These are phyloP conservation scores for Microctenopoma steveboyesi DNA, from an alignment of 2,797 vertebrate genomes.

Conservation along the genomic window DNA sequence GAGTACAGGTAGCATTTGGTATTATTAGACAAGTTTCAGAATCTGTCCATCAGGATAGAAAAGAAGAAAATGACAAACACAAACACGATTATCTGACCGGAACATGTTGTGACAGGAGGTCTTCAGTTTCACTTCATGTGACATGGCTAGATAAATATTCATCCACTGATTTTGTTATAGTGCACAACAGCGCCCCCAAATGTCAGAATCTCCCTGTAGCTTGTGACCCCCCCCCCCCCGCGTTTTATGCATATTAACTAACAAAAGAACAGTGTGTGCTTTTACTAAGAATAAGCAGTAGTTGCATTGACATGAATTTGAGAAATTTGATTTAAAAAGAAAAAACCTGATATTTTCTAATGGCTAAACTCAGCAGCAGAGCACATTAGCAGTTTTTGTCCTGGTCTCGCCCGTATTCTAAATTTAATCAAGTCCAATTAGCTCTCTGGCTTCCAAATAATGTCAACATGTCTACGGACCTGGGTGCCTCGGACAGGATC, in stretches of 20 bases:
- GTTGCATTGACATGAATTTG: not conserved
- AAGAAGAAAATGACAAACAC: slow-evolving; percentile 80
- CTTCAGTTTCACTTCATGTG: slow-evolving; percentile 42
- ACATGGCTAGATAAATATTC: slow-evolving; percentile 52
- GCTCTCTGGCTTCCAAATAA: too few relatives aligned
- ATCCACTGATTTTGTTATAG: slow-evolving; percentile 13
- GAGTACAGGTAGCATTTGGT: slow-evolving; percentile 67
- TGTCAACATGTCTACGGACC: too few relatives aligned
- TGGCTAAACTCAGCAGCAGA: not conserved
- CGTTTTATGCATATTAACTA: not conserved
- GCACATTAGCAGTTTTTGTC: too few relatives aligned
- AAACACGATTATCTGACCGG: slow-evolving; percentile 86
- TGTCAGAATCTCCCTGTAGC: not conserved
- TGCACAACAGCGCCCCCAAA: slow-evolving; percentile 21
- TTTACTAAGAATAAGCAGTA: not conserved
- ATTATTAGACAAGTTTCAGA: slow-evolving; percentile 56
- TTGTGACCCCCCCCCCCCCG: not conserved
- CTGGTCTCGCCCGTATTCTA: too few relatives aligned
- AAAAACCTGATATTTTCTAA: not conserved
- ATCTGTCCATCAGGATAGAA: slow-evolving; percentile 81
- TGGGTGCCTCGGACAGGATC: too few relatives aligned
- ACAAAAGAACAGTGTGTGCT: not conserved
- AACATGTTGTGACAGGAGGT: slow-evolving; percentile 76
- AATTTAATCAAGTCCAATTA: too few relatives aligned
- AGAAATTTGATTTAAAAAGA: not conserved